Evolutionary conservation across 1,140 invertebrate genomes (phyloP).

Genomic region (Drosophila aff.): DNA sequence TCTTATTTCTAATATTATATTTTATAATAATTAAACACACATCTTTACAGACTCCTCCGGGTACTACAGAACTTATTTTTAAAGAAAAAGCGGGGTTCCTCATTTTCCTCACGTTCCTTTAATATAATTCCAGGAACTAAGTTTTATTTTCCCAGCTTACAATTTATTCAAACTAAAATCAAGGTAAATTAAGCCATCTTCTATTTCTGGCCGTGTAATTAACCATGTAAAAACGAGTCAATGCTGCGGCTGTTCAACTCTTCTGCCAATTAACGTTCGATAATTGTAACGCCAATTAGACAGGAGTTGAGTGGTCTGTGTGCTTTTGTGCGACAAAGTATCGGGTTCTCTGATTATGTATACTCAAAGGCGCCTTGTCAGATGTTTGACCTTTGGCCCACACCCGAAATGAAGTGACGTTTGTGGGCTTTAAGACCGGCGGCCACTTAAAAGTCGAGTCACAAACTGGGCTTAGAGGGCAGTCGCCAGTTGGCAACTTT

Average conservation of each 20-base stretch:
- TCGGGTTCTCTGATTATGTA: constrained; percentile 7
- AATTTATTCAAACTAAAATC: background rate
- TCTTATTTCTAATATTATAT: background rate
- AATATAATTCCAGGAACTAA: background rate
- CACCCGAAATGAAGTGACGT: constrained; percentile 13
- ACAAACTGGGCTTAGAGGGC: constrained; percentile 30
- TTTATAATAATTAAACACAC: background rate
- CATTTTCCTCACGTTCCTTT: background rate
- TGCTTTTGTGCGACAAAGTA: background rate
- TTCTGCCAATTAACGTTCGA: constrained; percentile 28
- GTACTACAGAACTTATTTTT: too few relatives aligned
- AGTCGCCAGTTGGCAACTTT: constrained; percentile 36
- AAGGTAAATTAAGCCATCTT: background rate
- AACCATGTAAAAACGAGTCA: background rate
- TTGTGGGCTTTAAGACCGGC: constrained; percentile 17
- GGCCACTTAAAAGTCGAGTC: constrained; percentile 46
- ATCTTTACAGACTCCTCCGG: background rate
- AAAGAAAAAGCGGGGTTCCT: too few relatives aligned
- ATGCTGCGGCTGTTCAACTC: constrained; percentile 25
- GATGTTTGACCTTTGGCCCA: constrained; percentile 56
- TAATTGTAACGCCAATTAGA: constrained; percentile 50
- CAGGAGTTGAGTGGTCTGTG: constrained; percentile 2
- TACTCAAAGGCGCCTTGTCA: constrained; percentile 2
- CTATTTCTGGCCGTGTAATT: constrained; percentile 14
- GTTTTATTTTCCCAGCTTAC: too few relatives aligned